Evolutionary conservation across 2,888 invertebrate species (phyloP).

Genomic region (Xestia xanthographa): DNA sequence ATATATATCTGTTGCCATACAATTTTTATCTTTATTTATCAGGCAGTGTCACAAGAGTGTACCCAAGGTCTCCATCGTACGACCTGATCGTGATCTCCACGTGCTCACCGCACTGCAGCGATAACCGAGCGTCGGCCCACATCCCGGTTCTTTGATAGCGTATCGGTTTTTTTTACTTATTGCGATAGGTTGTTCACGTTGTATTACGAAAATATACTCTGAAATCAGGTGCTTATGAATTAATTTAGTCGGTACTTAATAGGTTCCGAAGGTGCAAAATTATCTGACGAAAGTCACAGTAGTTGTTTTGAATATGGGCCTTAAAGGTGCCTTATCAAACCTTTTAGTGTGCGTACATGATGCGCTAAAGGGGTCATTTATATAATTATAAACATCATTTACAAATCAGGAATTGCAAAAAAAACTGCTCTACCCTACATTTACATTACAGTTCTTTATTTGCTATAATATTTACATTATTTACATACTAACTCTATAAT

Average conservation of each 20-base stretch:
- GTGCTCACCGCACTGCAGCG: conserved; percentile 22
- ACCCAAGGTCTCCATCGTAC: conserved; percentile 27
- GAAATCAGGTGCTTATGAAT: neutral
- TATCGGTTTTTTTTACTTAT: conserved; percentile 1
- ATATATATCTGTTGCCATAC: neutral
- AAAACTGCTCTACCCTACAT: no score
- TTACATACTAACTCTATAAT: no score
- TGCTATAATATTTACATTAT: no score
- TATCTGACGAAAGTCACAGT: neutral
- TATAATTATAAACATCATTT: no score
- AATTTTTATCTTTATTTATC: conserved; percentile 1
- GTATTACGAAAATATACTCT: neutral
- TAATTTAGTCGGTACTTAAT: neutral
- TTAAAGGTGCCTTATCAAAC: neutral
- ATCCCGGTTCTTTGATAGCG: conserved; percentile 23
- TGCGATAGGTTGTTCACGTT: conserved; percentile 7
- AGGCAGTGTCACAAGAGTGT: conserved; percentile 1
- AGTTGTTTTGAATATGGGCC: neutral
- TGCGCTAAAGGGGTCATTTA: no score
- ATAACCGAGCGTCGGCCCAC: conserved; percentile 26
- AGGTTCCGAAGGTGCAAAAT: neutral
- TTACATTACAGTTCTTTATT: no score
- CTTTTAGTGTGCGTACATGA: neutral
- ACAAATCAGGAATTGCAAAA: no score
- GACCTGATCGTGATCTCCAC: conserved; percentile 46